Base-by-base conservation (phyloP, 2,888 invertebrate genomes). In the Nebria brevicollis region DNA sequence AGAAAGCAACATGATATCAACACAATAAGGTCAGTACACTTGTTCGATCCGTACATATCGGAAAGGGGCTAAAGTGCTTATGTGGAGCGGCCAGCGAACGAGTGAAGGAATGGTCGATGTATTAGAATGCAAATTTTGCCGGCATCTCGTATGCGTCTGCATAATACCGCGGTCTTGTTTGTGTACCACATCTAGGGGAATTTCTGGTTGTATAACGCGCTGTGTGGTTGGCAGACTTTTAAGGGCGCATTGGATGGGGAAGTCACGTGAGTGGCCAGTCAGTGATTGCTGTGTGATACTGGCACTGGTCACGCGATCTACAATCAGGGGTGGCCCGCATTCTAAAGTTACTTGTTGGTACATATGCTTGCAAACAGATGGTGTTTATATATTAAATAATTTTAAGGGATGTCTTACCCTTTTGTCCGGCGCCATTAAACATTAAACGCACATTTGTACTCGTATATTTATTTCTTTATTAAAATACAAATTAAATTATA, bases 261-360 rank as follows among this genome's bases (percentile, higher is more conserved):
- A 84, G 84, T 87, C 87, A 86, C 87, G 86, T 87, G 87, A 86
- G 84, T 84, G 86, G 86, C 85, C 86, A 86, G 86, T 86, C 86
- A 86, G 86, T 84, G 86, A 85, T 86, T 86, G 83, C 85, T 86
- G 83, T 54, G 54, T 85, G 85, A 86, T 87, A 87, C 84, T 86
- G 85, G 83, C 82, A 84, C 77, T 82, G 84, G 86, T 86, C 87
- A 87, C 87, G 87, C 87, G 83, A 87, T 80, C 81, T 25, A 42
- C 82, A 82, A 25, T 25, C 83, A 84, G 85, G 85, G 85, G 83
- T 86, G 85, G 82, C 83, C 85, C 85, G 85, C 84, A 77, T 82
- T 43, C 11, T n/a, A 72, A 26, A 54, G 13, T 54, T 54, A 54
- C 54, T 54, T 54, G 54, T 54, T 54, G 54, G 54, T 54, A 34